Evolutionary conservation across 2,888 invertebrate species (phyloP), one percentile per base, ranked within the genome.

Genomic region (Drosophila pseudotakahashii): DNA sequence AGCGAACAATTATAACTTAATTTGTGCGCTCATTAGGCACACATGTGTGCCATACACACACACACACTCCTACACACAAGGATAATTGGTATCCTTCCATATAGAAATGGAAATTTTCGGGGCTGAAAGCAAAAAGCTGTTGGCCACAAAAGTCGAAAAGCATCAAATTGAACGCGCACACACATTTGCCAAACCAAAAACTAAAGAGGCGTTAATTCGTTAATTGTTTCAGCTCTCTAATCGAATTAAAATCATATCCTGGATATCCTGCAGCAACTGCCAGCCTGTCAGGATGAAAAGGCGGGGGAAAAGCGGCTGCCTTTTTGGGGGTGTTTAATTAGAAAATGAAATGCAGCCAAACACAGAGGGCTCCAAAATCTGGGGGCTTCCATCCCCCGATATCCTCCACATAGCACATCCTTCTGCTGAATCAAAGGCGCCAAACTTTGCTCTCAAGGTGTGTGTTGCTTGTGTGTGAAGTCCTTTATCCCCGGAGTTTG

Each of bases 171-270:
- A 75, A 68, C 58, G 54, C 75, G 68, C 61, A 48, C 68, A 48
- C 68, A 73, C 58, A 66, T 44, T 7, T 62, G 41, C 47, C 42
- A 36, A 53, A 78, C 51, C 42, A 36, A 53, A 79, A 79, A 79
- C 88, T 88, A 89, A 91, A 90, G 89, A 91, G 91, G 91, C 91
- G 91, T 91, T 91, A 91, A 90, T 90, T 86, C 89, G 90, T 91
- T 92, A 92, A 92, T 91, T 91, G 92, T 90, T 92, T 89, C 88
- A 85, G 90, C 90, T 69, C 82, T 81, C 89, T 91, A 92, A 91
- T 91, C 91, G 91, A 91, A 92, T 91, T 91, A 92, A 91, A 92
- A 90, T 90, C 90, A 89, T 84, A 90, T 83, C 79, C 88, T 80
- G 77, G 73, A 88, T 84, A 90, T 83, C 79, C 88, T 81, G 76